These are phyloP conservation scores for Trinorchestia longiramus DNA, from an alignment of 1,140 invertebrate species.

Conservation along the genomic window DNA sequence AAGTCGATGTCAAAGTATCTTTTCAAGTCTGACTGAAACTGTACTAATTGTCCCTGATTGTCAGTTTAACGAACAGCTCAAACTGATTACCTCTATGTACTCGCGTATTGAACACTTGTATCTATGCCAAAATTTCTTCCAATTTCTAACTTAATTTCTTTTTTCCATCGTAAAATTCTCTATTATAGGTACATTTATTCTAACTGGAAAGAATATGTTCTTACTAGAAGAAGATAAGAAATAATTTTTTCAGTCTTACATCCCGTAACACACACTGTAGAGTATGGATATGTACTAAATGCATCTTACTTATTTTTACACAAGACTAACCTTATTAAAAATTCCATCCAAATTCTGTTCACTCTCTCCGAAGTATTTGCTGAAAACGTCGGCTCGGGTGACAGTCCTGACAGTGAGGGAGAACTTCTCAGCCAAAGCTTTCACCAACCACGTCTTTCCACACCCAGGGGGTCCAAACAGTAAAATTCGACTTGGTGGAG, in stretches of 20 bases:
- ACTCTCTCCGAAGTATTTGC: slow-evolving; percentile 66
- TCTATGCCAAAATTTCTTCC: too few species aligned
- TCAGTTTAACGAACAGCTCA: too few species aligned
- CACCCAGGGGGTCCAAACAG: slow-evolving; percentile 64
- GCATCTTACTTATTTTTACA: background rate
- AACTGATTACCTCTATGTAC: too few species aligned
- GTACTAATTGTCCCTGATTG: too few species aligned
- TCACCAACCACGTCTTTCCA: slow-evolving; percentile 61
- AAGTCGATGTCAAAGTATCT: too few species aligned
- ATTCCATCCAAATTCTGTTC: slow-evolving; percentile 63
- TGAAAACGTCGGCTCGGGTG: slow-evolving; percentile 63
- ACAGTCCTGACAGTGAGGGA: slow-evolving; percentile 60
- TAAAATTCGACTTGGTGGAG: slow-evolving; percentile 59
- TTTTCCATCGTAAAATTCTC: background rate
- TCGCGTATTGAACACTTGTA: too few species aligned
- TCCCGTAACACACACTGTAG: too few species aligned
- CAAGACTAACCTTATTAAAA: slow-evolving; percentile 59
- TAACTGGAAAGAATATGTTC: background rate
- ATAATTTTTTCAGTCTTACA: too few species aligned
- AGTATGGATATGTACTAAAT: background rate
- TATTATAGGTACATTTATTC: background rate
- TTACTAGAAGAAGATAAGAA: too few species aligned
- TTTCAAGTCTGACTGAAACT: too few species aligned
- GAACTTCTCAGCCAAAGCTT: slow-evolving; percentile 59
- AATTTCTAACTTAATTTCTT: background rate